A percentile compares a stretch with the other conserved stretches of the same genome.
These are phyloP conservation scores for Eupithecia abbreviata DNA, from an alignment of 2,888 invertebrate genomes.

Conservation along the genomic window DNA sequence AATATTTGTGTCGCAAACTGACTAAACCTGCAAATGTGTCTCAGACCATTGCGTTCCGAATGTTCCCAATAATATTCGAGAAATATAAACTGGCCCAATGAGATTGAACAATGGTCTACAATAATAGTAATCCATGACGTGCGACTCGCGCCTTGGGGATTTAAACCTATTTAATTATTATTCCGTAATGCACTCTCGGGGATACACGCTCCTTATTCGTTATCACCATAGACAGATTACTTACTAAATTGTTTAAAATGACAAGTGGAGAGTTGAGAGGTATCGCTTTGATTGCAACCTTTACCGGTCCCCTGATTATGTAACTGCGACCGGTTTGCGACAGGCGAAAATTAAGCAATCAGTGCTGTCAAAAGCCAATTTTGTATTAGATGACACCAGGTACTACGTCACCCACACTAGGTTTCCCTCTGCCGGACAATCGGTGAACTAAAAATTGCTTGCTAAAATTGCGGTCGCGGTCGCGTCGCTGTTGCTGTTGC, in stretches of 20 bases:
- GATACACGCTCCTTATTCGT: slow-evolving; percentile 4
- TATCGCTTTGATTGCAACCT: not conserved
- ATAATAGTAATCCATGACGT: slow-evolving; percentile 5
- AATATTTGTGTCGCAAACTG: not conserved
- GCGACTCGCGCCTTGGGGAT: not conserved
- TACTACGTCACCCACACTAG: too few relatives aligned
- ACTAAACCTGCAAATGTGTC: not conserved
- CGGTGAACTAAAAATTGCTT: too few relatives aligned
- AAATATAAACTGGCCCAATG: not conserved
- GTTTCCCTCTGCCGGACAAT: too few relatives aligned
- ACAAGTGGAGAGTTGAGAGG: not conserved
- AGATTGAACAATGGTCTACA: not conserved
- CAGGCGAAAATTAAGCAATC: too few relatives aligned
- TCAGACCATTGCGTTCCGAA: not conserved
- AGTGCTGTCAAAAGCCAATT: too few relatives aligned
- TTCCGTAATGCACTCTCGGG: slow-evolving; percentile 19
- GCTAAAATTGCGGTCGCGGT: too few relatives aligned
- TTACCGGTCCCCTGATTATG: too few relatives aligned
- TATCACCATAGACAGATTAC: not conserved
- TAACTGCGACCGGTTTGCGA: too few relatives aligned
- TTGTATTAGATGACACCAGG: too few relatives aligned
- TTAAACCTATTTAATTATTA: slow-evolving; percentile 19
- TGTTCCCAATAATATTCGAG: not conserved
- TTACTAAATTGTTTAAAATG: not conserved
- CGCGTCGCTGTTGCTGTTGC: too few relatives aligned